Conservation (phyloP, 2,888 invertebrate genomes). For the Branchellion lobata region DNA sequence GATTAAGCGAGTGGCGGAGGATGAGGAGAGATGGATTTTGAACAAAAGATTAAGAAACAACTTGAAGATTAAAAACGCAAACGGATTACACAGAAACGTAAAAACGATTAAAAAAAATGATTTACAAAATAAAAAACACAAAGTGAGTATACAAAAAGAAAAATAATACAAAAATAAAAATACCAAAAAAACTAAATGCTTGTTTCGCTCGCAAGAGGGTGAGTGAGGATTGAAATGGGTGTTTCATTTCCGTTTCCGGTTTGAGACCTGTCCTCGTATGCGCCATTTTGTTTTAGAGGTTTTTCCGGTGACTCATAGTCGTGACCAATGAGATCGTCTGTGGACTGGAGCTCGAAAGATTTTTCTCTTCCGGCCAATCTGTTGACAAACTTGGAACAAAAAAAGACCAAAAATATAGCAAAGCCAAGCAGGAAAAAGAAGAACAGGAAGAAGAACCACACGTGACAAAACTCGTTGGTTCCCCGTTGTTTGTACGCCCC, state of each 20-base stretch:
- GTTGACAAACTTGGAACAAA: not conserved
- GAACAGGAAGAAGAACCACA: slow-evolving; percentile 19
- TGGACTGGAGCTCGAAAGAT: slow-evolving; percentile 22
- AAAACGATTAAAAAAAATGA: no score
- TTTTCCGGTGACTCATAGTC: not conserved
- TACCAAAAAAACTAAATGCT: no score
- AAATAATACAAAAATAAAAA: no score
- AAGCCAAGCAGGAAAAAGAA: slow-evolving; percentile 21
- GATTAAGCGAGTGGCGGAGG: no score
- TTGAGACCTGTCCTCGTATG: not conserved
- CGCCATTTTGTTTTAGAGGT: not conserved
- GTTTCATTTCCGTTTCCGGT: not conserved
- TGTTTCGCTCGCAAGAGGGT: no score
- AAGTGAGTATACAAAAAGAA: no score
- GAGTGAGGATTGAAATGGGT: not conserved
- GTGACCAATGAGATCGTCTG: slow-evolving; percentile 13
- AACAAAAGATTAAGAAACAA: no score
- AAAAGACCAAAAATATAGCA: slow-evolving; percentile 20
- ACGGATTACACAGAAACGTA: no score
- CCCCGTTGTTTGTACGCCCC: slow-evolving; percentile 11
- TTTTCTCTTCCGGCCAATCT: not conserved
- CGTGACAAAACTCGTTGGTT: not conserved
- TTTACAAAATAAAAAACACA: no score
- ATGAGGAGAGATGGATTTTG: no score
- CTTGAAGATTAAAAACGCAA: no score